Evolutionary conservation across 2,888 invertebrate genomes (phyloP), one percentile per base, ranked within the genome.

Genomic region (Leucophenga maculata): DNA sequence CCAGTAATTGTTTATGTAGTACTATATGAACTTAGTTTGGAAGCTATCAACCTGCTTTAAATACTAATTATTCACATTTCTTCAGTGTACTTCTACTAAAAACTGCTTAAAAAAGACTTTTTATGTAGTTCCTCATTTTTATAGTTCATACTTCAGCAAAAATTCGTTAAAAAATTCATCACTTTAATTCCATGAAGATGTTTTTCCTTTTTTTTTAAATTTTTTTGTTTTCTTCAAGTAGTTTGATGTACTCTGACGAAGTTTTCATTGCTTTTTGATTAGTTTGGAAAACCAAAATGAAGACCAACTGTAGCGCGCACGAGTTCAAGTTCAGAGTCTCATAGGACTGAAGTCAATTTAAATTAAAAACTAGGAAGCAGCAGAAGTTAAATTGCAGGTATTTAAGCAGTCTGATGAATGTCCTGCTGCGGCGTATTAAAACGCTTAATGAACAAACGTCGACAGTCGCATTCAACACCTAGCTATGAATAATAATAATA

Each of bases 351-450:
- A 76, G 76, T 77, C 75, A 77, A 76, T 77, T 76, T 76, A 77
- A 77, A 77, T 77, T 75, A 75, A 76, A 59, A 64, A 44, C 20
- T n/a, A 62, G 14, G 16, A 16, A 73, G 62, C 57, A 72, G 71
- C 74, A 81, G 78, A 84, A 84, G 85, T 86, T 85, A 84, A 86
- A 86, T 85, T 84, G 82, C 84, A 80, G 85, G 86, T 86, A 85
- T 85, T 85, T 86, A 85, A 86, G 83, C 75, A 79, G 86, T 86
- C 46, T 64, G 62, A 64, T 20, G 62, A 64, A 64, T 64, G 62
- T 64, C 62, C 62, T 64, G 46, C 55, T 32, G 52, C 50, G 22
- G 22, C 64, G 75, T 72, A 74, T 74, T 76, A 70, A 77, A 77
- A 76, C 73, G 71, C 72, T 77, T 77, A 74, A 74, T 71, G 67